Conservation (phyloP, 2,797 vertebrate genomes). For the Apogon talboti region DNA sequence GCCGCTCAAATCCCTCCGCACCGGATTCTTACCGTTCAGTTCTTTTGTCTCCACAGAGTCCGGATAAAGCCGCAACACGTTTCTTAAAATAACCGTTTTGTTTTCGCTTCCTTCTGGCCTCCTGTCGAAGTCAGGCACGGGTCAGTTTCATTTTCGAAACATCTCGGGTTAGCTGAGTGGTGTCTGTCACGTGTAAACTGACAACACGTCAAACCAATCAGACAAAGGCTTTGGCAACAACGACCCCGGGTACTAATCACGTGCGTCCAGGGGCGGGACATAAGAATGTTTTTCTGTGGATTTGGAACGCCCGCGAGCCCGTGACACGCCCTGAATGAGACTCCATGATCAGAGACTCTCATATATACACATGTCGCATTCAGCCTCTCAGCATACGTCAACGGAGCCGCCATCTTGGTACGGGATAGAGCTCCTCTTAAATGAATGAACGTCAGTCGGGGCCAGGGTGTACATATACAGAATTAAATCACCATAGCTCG, state of each 20-base stretch:
- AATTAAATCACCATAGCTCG: no score
- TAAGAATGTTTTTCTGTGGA: not conserved
- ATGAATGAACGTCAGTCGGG: no score
- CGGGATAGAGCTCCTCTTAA: no score
- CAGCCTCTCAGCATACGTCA: no score
- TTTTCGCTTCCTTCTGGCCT: constrained; percentile 44
- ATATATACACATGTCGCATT: no score
- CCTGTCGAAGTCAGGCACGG: constrained; percentile 4
- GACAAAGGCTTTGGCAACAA: not conserved
- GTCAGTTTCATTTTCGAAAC: constrained; percentile 77
- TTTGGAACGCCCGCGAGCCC: not conserved
- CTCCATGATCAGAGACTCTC: no score
- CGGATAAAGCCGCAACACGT: accelerated
- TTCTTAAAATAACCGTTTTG: not conserved
- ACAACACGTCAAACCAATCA: constrained; percentile 51
- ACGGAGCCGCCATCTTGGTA: no score
- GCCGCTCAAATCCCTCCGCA: constrained; percentile 10
- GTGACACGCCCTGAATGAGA: constrained; percentile 31
- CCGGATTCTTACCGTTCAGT: constrained; percentile 11
- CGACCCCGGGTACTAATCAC: constrained; percentile 40
- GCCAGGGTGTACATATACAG: no score
- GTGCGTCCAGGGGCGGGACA: constrained; percentile 36
- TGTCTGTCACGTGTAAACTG: constrained; percentile 37
- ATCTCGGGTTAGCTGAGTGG: constrained; percentile 31
- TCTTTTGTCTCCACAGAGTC: not conserved